A percentile compares a stretch with the other conserved stretches of the same genome.
Evolutionary conservation across 92 coral and sea anemone species (phyloP).

Genomic region (Micromussa lordhowensis): DNA sequence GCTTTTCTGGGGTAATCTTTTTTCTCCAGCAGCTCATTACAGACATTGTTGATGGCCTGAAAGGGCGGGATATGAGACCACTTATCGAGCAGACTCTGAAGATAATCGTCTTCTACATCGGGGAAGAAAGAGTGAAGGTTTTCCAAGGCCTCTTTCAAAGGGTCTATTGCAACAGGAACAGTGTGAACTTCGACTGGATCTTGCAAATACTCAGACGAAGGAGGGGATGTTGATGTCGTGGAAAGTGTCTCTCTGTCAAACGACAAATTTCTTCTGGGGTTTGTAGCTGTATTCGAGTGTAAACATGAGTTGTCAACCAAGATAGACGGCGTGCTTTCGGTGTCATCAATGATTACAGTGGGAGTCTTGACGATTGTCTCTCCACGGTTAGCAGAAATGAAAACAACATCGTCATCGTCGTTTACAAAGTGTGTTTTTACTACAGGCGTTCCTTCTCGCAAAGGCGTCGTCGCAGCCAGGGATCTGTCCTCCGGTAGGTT

Average conservation of each 20-base stretch:
- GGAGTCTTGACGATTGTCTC: neutral
- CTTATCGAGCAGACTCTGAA: constrained; percentile 50
- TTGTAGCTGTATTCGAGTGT: neutral
- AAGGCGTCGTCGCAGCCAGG: neutral
- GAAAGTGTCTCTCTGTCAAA: neutral
- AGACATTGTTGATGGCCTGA: constrained; percentile 63
- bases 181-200: neutral
- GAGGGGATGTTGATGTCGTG: neutral
- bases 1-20: constrained; percentile 67
- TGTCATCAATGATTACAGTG: constrained; percentile 37
- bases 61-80: constrained; percentile 51
- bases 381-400: constrained; percentile 40
- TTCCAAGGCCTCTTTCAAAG: constrained; percentile 39
- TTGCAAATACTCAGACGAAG: neutral
- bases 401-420: constrained; percentile 68
- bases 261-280: neutral
- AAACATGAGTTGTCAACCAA: neutral
- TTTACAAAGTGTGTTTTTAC: neutral
- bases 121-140: constrained; percentile 71
- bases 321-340: neutral
- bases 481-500: constrained; percentile 4
- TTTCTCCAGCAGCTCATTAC: constrained; percentile 73
- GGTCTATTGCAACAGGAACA: constrained; percentile 13
- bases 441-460: neutral
- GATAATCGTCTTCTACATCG: constrained; percentile 71